These are phyloP conservation scores for Lathronympha strigana DNA, from an alignment of 2,888 invertebrate species.

Conservation along the genomic window DNA sequence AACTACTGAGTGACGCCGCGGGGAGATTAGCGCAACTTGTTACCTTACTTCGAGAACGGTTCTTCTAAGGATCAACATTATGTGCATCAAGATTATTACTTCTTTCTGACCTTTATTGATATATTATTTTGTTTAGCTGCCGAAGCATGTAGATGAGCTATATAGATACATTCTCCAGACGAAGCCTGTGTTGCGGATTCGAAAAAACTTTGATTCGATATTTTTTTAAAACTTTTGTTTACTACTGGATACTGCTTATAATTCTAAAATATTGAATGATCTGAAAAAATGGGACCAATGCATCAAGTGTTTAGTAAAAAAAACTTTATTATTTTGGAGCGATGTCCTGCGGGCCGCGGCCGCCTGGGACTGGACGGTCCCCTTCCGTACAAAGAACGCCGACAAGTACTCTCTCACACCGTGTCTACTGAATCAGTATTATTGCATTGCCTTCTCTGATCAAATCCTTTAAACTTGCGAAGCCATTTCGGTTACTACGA, in stretches of 20 bases:
- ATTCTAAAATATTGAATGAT: too few species aligned
- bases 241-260: too few species aligned
- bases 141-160: too few species aligned
- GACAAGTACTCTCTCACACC: slow-evolving; percentile 55
- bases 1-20: slow-evolving; percentile 55
- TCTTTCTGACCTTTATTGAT: background rate
- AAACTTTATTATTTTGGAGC: slow-evolving; percentile 66
- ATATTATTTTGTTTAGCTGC: background rate
- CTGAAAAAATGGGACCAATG: slow-evolving; percentile 48
- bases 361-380: slow-evolving; percentile 61
- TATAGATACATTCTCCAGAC: too few species aligned
- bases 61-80: slow-evolving; percentile 12
- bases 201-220: too few species aligned
- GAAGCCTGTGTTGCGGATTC: too few species aligned
- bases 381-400: slow-evolving; percentile 61
- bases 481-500: slow-evolving; percentile 20
- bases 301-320: slow-evolving; percentile 61
- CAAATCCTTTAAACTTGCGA: slow-evolving; percentile 30
- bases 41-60: slow-evolving; percentile 11
- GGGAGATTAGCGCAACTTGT: slow-evolving; percentile 47
- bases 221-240: too few species aligned
- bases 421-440: slow-evolving; percentile 44
- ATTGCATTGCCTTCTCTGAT: slow-evolving; percentile 42
- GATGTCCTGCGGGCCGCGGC: slow-evolving; percentile 64
- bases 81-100: background rate